Percentiles rank a stretch among this genome's conserved stretches.
Conservation (phyloP, 2,888 invertebrate species). For the Dasysyrphus tricinctus region DNA sequence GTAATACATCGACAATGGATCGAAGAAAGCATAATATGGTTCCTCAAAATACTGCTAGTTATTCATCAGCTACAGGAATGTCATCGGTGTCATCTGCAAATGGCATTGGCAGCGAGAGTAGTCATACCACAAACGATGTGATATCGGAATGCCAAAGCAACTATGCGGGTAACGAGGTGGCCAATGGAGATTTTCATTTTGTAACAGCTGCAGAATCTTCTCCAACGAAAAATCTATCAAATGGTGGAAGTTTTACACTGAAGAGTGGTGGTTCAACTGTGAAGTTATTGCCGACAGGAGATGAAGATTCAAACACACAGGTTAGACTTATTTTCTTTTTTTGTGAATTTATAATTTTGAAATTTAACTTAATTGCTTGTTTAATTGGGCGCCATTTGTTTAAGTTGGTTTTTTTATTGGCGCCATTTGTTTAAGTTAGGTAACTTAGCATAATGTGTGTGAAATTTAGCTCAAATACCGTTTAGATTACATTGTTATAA, state of each 20-base stretch:
- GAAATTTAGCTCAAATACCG: background rate
- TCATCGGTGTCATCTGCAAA: constrained; percentile 68
- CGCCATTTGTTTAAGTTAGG: background rate
- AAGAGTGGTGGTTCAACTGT: constrained; percentile 82
- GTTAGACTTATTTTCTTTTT: constrained; percentile 77
- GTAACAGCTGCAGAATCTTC: constrained; percentile 73
- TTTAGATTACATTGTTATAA: no score
- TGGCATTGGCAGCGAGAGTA: constrained; percentile 79
- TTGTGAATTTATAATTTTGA: background rate
- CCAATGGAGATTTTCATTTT: constrained; percentile 78
- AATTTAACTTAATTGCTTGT: background rate
- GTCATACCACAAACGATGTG: constrained; percentile 82
- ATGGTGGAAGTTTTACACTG: constrained; percentile 80
- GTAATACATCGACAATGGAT: constrained; percentile 79
- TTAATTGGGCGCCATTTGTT: background rate
- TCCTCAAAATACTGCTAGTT: constrained; percentile 68
- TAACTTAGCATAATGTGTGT: background rate
- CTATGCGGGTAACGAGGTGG: constrained; percentile 76
- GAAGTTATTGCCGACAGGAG: constrained; percentile 80
- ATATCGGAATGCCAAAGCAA: constrained; percentile 80
- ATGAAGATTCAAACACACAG: constrained; percentile 83
- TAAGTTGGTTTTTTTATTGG: no score
- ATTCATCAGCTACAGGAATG: constrained; percentile 69
- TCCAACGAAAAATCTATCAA: constrained; percentile 80
- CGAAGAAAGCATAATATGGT: constrained; percentile 76